Conservation (phyloP, 1,140 invertebrate genomes). For the Pseudobourletiella spinata region DNA sequence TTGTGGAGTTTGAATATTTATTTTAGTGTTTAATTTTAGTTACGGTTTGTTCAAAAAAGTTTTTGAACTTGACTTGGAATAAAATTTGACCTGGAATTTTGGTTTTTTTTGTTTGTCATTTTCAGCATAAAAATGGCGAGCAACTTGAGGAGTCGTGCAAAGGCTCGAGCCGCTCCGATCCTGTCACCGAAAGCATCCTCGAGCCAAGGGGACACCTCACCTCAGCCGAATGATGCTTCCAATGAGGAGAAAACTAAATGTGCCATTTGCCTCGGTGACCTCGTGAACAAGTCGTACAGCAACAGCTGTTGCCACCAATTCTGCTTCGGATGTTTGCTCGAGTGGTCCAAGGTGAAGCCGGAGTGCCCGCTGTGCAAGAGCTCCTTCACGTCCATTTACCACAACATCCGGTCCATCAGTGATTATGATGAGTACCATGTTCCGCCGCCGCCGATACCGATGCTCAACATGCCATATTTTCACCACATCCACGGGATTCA, state of each 20-base stretch:
- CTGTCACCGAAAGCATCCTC: background rate
- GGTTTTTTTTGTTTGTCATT: too few relatives aligned
- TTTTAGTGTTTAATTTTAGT: too few relatives aligned
- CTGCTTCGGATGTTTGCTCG: slow-evolving; percentile 81
- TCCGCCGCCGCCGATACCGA: slow-evolving; percentile 12
- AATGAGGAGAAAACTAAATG: slow-evolving; percentile 49
- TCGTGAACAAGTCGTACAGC: slow-evolving; percentile 80
- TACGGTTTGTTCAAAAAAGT: too few relatives aligned
- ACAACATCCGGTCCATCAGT: slow-evolving; percentile 75
- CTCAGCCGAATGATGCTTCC: background rate
- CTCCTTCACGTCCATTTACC: slow-evolving; percentile 79
- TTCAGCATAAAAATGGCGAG: background rate
- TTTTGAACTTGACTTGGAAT: too few relatives aligned
- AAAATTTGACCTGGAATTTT: too few relatives aligned
- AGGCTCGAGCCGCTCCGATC: background rate
- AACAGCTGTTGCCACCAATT: slow-evolving; percentile 88
- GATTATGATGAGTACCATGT: slow-evolving; percentile 81
- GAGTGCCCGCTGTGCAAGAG: slow-evolving; percentile 92
- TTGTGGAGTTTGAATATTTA: too few relatives aligned
- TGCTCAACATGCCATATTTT: background rate
- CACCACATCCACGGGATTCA: background rate
- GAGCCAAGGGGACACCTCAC: background rate
- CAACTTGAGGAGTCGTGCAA: background rate
- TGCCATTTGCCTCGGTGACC: slow-evolving; percentile 78
- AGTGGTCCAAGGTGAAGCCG: slow-evolving; percentile 90